Percentiles rank a stretch among this genome's conserved stretches.
These are phyloP conservation scores for Notarius quadriscutis DNA, from an alignment of 2,113 vertebrate genomes.

Conservation along the genomic window DNA sequence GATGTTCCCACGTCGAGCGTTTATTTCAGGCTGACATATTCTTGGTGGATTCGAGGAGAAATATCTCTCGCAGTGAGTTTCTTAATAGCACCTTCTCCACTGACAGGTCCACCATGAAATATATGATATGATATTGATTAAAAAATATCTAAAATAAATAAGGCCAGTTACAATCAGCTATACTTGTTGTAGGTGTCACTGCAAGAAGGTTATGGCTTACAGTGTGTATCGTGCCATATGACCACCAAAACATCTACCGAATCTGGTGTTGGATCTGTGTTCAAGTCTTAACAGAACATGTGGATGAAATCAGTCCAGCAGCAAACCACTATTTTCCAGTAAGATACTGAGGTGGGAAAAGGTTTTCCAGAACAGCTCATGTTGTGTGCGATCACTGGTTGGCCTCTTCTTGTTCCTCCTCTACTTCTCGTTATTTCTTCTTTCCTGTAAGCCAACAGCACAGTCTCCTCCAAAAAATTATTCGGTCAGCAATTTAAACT, in stretches of 20 bases:
- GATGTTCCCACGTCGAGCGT: conserved; percentile 12
- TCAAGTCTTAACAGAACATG: not conserved
- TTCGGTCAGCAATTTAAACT: conserved; percentile 28
- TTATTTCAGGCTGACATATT: conserved; percentile 26
- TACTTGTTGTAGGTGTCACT: not conserved
- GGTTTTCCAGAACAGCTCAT: not conserved
- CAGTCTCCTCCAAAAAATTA: conserved; percentile 17
- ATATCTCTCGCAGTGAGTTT: not conserved
- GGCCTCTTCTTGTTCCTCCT: not conserved
- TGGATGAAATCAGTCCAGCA: not conserved
- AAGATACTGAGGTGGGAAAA: not conserved
- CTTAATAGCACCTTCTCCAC: not conserved
- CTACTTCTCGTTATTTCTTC: not conserved
- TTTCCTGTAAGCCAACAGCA: not conserved
- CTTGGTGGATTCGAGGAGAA: conserved; percentile 7
- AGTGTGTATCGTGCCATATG: not conserved
- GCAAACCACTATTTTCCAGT: not conserved
- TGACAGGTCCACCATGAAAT: not conserved
- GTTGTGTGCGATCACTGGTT: not conserved
- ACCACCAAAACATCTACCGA: not conserved
- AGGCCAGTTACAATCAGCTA: not conserved
- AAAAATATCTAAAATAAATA: not conserved
- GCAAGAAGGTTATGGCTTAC: not conserved
- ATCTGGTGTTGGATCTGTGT: not conserved
- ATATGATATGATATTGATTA: not conserved